Conservation (phyloP, 2,113 vertebrate genomes). For the Protobothrops mucrosquamatus region DNA sequence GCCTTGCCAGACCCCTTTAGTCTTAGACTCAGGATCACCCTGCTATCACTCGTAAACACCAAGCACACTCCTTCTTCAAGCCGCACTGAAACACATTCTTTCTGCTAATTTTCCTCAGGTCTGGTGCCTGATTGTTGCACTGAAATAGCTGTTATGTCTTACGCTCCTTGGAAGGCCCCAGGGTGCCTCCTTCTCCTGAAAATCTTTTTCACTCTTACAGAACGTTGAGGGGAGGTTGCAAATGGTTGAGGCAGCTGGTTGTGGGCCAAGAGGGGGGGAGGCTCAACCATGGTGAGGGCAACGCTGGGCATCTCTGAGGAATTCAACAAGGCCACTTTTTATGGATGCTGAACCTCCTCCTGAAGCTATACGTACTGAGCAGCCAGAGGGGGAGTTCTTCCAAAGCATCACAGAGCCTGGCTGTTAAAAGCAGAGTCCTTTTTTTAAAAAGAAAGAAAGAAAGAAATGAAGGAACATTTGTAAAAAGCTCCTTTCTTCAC, state of each 20-base stretch:
- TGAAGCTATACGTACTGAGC: not conserved
- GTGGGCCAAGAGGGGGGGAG: not conserved
- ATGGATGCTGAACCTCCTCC: not conserved
- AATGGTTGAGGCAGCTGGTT: not conserved
- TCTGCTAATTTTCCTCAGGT: slow-evolving; percentile 1
- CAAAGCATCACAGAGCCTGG: not conserved
- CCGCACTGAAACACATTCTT: slow-evolving; percentile 28
- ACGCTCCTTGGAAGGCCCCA: not conserved
- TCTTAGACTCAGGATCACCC: not conserved
- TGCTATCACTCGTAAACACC: not conserved
- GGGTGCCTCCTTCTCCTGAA: not conserved
- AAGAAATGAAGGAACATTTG: not conserved
- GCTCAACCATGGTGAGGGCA: not conserved
- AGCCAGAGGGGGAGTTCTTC: not conserved
- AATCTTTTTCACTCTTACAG: not conserved
- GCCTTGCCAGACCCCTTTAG: not conserved
- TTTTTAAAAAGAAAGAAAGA: not conserved
- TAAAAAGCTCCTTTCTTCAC: slow-evolving; percentile 22
- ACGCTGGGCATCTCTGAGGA: not conserved
- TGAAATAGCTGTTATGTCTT: slow-evolving; percentile 8
- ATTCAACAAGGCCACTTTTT: not conserved
- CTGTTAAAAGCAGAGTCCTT: not conserved
- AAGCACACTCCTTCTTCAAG: not conserved
- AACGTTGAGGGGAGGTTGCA: not conserved
- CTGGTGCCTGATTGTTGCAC: slow-evolving; percentile 11